phyloP scores from a whole-genome alignment of 2,797 vertebrate species.

The Trichosurus vulpecula region DNA sequence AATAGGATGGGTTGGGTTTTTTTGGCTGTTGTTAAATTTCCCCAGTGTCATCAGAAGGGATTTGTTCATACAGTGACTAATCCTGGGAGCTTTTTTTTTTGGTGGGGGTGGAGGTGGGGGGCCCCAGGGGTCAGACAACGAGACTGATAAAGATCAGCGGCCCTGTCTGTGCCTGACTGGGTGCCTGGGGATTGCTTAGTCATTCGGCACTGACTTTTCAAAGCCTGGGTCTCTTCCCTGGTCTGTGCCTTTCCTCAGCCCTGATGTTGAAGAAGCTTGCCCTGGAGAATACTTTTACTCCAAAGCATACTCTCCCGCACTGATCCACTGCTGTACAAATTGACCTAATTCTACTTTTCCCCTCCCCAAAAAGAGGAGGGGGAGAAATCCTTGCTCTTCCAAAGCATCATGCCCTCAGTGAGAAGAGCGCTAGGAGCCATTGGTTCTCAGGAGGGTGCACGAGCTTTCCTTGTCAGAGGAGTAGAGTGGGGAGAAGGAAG shows the following conservation, averaged over 20 bases:
- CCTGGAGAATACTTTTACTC: constrained; percentile 63
- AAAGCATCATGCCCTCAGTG: not conserved
- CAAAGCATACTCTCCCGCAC: constrained; percentile 52
- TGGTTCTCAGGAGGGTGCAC: not conserved
- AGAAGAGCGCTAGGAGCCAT: not conserved
- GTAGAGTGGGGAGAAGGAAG: not conserved
- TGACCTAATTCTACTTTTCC: not conserved
- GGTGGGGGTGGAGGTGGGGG: too few relatives aligned
- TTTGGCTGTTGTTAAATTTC: not conserved
- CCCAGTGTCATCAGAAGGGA: not conserved
- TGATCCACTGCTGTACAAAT: constrained; percentile 24
- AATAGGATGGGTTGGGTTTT: not conserved
- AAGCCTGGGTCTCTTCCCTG: not conserved
- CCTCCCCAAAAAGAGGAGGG: not conserved
- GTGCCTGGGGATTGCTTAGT: not conserved
- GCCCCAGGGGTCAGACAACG: not conserved
- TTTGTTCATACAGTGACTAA: constrained; percentile 1
- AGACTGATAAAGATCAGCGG: not conserved
- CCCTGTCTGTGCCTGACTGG: not conserved
- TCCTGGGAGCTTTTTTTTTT: constrained; percentile 20
- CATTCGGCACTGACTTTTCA: not conserved
- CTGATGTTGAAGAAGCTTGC: constrained; percentile 53
- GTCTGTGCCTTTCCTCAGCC: constrained; percentile 17
- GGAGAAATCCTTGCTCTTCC: not conserved
- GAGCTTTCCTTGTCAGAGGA: not conserved